These are phyloP conservation scores for Watsonalla cultraria DNA, from an alignment of 2,888 invertebrate genomes.

Conservation along the genomic window DNA sequence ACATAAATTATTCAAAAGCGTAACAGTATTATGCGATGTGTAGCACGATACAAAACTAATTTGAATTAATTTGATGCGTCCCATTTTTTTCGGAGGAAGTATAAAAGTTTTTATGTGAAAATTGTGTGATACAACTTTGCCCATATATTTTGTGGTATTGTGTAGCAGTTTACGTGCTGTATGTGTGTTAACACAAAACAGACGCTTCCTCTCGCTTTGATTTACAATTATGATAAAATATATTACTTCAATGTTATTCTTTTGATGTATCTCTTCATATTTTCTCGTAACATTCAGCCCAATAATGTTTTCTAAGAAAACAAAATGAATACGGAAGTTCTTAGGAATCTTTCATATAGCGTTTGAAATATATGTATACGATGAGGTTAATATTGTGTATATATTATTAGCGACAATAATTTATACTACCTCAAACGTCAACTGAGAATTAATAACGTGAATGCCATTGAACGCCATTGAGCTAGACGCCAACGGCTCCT, in stretches of 20 bases:
- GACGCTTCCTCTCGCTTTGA: conserved; percentile 49
- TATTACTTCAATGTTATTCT: conserved; percentile 3
- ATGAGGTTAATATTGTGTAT: too few species aligned
- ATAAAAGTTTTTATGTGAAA: conserved; percentile 50
- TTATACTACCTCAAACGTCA: too few species aligned
- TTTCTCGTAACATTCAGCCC: not conserved
- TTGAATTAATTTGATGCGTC: conserved; percentile 63
- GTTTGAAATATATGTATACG: too few species aligned
- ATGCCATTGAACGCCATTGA: too few species aligned
- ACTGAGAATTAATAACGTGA: too few species aligned
- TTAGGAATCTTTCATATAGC: too few species aligned
- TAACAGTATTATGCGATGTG: conserved; percentile 58
- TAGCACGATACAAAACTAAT: conserved; percentile 54
- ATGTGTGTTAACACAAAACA: conserved; percentile 42
- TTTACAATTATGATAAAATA: conserved; percentile 36
- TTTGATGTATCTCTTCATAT: not conserved
- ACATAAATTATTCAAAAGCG: conserved; percentile 67
- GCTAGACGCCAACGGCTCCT: too few species aligned
- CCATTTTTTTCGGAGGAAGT: conserved; percentile 51
- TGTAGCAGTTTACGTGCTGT: conserved; percentile 35
- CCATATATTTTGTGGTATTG: conserved; percentile 41
- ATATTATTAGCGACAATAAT: too few species aligned
- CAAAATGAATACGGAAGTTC: too few species aligned
- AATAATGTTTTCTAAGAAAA: not conserved
- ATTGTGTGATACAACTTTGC: conserved; percentile 35